phyloP scores from a whole-genome alignment of 2,888 invertebrate genomes.

The Sminthurinus aureus region DNA sequence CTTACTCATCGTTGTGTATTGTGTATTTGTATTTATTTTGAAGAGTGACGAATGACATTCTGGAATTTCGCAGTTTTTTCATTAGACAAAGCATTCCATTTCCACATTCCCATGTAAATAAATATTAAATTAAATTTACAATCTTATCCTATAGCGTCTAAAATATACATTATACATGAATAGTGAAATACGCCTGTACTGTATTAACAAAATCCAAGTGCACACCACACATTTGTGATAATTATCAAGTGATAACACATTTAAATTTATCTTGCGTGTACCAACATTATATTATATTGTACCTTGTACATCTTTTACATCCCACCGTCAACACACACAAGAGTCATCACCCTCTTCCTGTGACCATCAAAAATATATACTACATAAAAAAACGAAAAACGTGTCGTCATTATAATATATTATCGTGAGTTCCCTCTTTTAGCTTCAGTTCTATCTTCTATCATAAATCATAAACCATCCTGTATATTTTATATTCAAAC shows the following conservation, averaged over 20 bases:
- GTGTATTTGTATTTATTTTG: too few species aligned
- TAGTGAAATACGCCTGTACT: not conserved
- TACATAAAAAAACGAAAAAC: too few species aligned
- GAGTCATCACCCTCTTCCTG: not conserved
- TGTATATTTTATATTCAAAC: too few species aligned
- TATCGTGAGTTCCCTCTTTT: not conserved
- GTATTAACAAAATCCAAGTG: not conserved
- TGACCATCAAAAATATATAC: not conserved
- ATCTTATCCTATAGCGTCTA: too few species aligned
- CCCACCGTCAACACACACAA: not conserved
- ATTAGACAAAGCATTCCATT: too few species aligned
- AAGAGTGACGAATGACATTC: too few species aligned
- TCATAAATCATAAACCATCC: too few species aligned
- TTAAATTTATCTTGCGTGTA: not conserved
- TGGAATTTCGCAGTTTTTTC: too few species aligned
- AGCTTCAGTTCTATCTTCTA: not conserved
- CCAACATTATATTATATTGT: not conserved
- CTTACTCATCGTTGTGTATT: too few species aligned
- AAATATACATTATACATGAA: not conserved
- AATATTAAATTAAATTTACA: not conserved
- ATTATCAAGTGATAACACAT: not conserved
- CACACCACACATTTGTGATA: constrained; percentile 1
- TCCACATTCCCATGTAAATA: not conserved
- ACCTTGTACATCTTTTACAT: not conserved
- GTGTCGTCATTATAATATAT: not conserved